A percentile compares a stretch with the other conserved stretches of the same genome.
These are phyloP conservation scores for Spodoptera litura DNA, from an alignment of 1,140 invertebrate species.

Conservation along the genomic window DNA sequence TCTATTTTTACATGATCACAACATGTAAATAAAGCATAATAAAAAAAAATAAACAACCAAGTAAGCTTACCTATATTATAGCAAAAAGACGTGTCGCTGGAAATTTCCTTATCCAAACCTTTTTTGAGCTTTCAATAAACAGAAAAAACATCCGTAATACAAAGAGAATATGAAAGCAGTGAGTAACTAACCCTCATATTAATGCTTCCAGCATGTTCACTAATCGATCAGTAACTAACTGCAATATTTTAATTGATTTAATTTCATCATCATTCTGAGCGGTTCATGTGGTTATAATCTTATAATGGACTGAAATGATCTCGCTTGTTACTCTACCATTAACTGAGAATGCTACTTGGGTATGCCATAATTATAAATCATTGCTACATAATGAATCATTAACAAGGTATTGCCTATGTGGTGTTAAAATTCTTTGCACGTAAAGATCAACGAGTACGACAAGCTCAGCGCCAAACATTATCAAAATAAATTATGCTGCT, in stretches of 20 bases:
- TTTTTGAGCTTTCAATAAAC: not conserved
- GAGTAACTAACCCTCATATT: conserved; percentile 80
- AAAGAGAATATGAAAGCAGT: conserved; percentile 70
- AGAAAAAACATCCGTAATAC: not conserved
- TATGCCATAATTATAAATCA: conserved; percentile 12
- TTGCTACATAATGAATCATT: conserved; percentile 5
- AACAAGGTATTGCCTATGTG: not conserved
- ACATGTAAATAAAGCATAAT: too few species aligned
- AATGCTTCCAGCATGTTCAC: conserved; percentile 75
- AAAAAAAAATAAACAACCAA: too few species aligned
- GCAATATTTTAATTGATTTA: not conserved
- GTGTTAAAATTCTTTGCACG: conserved; percentile 18
- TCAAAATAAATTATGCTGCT: too few species aligned
- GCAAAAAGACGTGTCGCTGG: too few species aligned
- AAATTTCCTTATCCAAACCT: too few species aligned
- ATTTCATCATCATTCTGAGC: not conserved
- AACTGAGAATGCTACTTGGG: not conserved
- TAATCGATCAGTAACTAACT: conserved; percentile 59
- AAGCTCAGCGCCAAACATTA: too few species aligned
- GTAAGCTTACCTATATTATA: too few species aligned
- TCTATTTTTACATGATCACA: too few species aligned
- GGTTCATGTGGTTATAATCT: not conserved
- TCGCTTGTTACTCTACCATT: not conserved
- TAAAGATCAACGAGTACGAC: not conserved
- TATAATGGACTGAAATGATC: conserved; percentile 3